Conservation (phyloP, 2,797 vertebrate species). For the Macropus fuliginosus region DNA sequence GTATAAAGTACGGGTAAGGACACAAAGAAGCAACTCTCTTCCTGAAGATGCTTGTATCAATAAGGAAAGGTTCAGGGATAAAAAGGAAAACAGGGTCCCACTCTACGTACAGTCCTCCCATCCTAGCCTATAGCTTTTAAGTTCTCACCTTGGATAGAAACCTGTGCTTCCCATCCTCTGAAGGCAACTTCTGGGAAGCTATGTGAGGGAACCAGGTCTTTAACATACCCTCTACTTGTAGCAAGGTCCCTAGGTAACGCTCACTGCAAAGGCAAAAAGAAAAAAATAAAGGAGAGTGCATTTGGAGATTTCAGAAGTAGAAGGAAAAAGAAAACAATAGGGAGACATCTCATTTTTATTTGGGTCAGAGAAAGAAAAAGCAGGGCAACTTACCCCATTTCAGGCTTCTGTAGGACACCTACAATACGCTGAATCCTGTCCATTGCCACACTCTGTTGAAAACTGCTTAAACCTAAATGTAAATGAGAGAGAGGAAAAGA, state of each 20-base stretch:
- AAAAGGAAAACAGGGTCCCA: slow-evolving; percentile 78
- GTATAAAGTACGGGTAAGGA: slow-evolving; percentile 28
- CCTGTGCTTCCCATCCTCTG: slow-evolving; percentile 54
- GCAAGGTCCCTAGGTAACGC: slow-evolving; percentile 92
- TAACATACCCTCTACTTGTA: slow-evolving; percentile 96
- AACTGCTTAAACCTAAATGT: slow-evolving; percentile 92
- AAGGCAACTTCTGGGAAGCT: slow-evolving; percentile 74
- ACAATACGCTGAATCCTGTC: slow-evolving; percentile 96
- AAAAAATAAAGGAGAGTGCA: neutral
- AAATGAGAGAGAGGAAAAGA: neutral
- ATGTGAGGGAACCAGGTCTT: slow-evolving; percentile 95
- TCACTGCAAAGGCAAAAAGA: slow-evolving; percentile 83
- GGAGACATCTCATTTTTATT: neutral
- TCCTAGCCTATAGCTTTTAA: slow-evolving; percentile 84
- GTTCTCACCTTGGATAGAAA: slow-evolving; percentile 76
- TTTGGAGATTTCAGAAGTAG: neutral
- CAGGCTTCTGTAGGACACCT: slow-evolving; percentile 93
- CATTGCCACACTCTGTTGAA: slow-evolving; percentile 97
- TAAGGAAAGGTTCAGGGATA: neutral
- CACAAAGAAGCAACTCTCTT: slow-evolving; percentile 23
- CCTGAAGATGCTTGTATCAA: neutral
- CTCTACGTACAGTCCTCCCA: slow-evolving; percentile 84
- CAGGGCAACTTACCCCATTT: slow-evolving; percentile 89
- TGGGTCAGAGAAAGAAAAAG: neutral
- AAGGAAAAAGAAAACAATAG: neutral